Conservation (phyloP, 2,113 vertebrate genomes). For the Leptocoma aspasia region DNA sequence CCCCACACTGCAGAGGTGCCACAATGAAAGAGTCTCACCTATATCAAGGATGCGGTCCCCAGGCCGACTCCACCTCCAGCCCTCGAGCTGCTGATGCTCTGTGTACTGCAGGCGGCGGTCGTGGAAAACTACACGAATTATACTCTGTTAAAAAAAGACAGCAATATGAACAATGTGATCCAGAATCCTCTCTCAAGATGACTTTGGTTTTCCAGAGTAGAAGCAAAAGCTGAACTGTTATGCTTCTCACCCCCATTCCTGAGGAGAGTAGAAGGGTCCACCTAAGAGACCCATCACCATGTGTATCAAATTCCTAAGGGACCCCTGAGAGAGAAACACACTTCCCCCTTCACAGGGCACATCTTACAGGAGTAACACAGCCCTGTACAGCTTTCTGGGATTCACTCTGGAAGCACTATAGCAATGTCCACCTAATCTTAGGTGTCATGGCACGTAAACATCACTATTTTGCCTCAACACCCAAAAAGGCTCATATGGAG, state of each 20-base stretch:
- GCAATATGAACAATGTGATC: background rate
- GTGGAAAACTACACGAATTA: constrained; percentile 91
- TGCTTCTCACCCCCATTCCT: background rate
- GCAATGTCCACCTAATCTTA: background rate
- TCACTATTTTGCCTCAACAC: background rate
- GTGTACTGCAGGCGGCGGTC: constrained; percentile 91
- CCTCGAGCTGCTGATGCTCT: constrained; percentile 93
- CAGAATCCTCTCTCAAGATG: background rate
- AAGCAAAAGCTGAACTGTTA: constrained; percentile 16
- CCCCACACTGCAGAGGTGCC: background rate
- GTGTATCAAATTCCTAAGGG: background rate
- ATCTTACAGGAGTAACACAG: background rate
- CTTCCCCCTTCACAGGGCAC: background rate
- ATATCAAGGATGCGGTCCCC: constrained; percentile 93
- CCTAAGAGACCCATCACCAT: background rate
- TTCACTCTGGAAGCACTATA: background rate
- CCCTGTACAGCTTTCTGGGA: background rate
- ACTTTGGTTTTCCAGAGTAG: constrained; percentile 10
- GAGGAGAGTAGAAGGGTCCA: background rate
- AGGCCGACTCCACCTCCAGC: constrained; percentile 94
- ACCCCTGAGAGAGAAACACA: background rate
- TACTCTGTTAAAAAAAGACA: constrained; percentile 79
- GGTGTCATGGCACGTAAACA: background rate
- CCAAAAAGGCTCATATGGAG: background rate
- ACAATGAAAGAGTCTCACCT: constrained; percentile 73